Base-by-base conservation (phyloP, 2,888 invertebrate genomes). In the Tortrix viridana region DNA sequence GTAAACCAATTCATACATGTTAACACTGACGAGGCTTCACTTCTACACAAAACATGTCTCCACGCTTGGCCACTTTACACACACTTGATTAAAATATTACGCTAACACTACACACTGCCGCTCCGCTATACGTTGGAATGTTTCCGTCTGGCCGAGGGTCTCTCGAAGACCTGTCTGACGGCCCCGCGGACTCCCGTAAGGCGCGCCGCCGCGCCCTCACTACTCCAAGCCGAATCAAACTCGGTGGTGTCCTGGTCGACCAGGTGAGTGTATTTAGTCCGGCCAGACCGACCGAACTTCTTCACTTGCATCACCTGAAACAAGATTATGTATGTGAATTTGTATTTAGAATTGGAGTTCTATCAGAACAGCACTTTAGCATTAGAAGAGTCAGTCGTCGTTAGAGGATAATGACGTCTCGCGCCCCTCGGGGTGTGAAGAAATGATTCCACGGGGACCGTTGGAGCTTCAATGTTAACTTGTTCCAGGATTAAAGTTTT, bases 221-320 rank as follows among this genome's bases (percentile, higher is more conserved):
- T 96, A 66, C 97, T 96, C 99, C 99, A 99, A 0, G 99, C 98
- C 0, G 98, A 98, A 81, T 99, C 98, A 77, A 98, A 98, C 79
- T 97, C 97, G 0, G 99, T 99, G 0, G 99, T 99, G 81, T 99
- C 99, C 85, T 99, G 99, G 87, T 99, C 99, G 0, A 99, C 99
- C 79, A 99, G 93, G 90, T 99, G 99, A 0, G 99, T 99, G 88
- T 99, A 99, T 81, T 99, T 99, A 0, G 99, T 99, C 57, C 99
- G 95, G 5, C 99, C 99, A 55, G 99, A 99, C 2, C 99, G 95
- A 12, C 99, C 99, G 87, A 99, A 99, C 92, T 99, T 99, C 92
- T 99, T 99, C 47, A 99, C 99, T 94, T 99, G 99, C 99, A 99
- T 99, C 73, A 99, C 99, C 92, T 92, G 74, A 2, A 43, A 66